Percentiles rank a stretch among this genome's conserved stretches.
phyloP scores from a whole-genome alignment of 1,140 invertebrate species.

The Metopolophium dirhodum region DNA sequence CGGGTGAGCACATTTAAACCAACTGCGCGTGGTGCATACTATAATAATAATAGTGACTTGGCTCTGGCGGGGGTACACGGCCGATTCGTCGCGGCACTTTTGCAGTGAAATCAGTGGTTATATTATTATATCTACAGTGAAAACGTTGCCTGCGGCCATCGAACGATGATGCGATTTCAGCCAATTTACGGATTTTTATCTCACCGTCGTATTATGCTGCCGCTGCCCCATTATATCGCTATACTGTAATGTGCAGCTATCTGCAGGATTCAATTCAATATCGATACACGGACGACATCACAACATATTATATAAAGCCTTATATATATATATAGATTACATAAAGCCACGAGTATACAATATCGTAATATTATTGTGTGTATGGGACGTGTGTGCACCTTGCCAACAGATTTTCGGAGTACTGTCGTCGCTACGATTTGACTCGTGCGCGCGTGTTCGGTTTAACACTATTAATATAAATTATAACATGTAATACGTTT shows the following conservation, averaged over 20 bases:
- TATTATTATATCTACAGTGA: not conserved
- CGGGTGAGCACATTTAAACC: not conserved
- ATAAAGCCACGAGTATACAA: not conserved
- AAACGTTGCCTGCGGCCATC: not conserved
- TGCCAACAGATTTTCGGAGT: not conserved
- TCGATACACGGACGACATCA: not conserved
- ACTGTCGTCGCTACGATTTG: not conserved
- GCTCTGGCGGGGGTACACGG: not conserved
- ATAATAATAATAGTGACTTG: not conserved
- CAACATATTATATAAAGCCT: not conserved
- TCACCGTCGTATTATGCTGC: not conserved
- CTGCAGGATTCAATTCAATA: no score
- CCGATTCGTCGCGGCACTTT: not conserved
- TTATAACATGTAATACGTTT: not conserved
- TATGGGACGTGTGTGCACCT: not conserved
- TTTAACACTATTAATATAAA: not conserved
- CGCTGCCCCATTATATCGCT: not conserved
- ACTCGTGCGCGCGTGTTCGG: not conserved
- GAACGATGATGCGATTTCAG: not conserved
- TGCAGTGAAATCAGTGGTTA: not conserved
- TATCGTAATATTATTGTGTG: no score
- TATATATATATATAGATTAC: no score
- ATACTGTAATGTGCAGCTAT: no score
- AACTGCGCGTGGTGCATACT: not conserved
- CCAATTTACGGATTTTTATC: not conserved